These are phyloP conservation scores for Pagetopsis macropterus DNA, from an alignment of 2,797 vertebrate species.

Conservation along the genomic window DNA sequence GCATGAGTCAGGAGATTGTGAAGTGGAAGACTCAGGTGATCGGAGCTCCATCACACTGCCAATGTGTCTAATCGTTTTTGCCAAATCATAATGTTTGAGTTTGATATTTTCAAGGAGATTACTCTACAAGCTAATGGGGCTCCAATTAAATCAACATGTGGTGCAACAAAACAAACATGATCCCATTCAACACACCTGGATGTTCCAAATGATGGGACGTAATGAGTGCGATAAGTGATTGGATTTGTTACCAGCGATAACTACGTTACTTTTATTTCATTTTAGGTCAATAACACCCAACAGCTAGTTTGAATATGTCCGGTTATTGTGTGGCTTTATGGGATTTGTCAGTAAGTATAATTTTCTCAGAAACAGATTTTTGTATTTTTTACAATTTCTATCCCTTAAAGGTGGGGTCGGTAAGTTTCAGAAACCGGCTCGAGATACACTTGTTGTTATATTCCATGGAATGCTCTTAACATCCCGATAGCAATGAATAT, in stretches of 20 bases:
- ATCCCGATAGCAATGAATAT: no score
- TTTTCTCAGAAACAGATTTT: not conserved
- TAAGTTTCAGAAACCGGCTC: no score
- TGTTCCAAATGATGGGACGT: not conserved
- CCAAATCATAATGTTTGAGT: no score
- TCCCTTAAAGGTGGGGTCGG: not conserved
- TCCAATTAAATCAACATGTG: not conserved
- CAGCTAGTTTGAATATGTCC: not conserved
- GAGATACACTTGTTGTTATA: no score
- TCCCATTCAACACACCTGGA: not conserved
- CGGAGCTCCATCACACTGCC: not conserved
- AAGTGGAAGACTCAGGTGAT: slow-evolving; percentile 19
- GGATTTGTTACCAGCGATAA: not conserved
- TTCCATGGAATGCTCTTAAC: no score
- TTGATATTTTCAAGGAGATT: no score
- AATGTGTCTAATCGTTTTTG: not conserved
- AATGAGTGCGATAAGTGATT: not conserved
- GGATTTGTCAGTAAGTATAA: not conserved
- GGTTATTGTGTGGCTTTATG: not conserved
- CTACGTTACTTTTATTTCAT: not conserved
- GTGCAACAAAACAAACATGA: not conserved
- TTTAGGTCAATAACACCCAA: not conserved
- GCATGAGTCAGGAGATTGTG: not conserved
- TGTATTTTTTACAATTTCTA: not conserved
- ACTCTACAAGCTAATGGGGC: not conserved